Evolutionary conservation across 2,113 vertebrate species (phyloP), one percentile per base, ranked within the genome.

Genomic region (Rhadina sibilatrix): DNA sequence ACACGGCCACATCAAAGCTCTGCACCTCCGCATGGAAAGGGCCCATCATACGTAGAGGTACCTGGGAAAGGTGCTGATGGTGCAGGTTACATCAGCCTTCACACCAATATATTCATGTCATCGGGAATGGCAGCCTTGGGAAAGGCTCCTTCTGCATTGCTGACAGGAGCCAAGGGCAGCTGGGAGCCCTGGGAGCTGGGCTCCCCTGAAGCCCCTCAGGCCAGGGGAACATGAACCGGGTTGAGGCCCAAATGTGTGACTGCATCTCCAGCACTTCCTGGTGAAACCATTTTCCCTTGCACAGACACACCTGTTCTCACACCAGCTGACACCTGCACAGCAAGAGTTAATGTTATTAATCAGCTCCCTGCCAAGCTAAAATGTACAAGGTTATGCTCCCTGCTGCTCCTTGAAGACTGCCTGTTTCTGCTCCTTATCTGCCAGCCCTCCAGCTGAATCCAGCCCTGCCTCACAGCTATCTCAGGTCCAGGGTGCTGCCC

Each of bases 1-100:
- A 40, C 33, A 30, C 7, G n/a, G 97, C 96, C 95, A 97, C 96
- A 95, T 95, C 95, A 97, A 96, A 92, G 96, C 71, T 16, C 82
- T 50, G 90, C 94, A 78, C 81, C 93, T 88, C 82, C 27, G 14
- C 87, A 15, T 2, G 76, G 78, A 95, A 95, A 91, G 65, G 71
- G 68, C 87, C 56, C 64, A 15, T 50, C 64, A 64, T 6, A 37
- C 2, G 0, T 1, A 42, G 52, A 65, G 66, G 61, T 27, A 63
- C 22, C 46, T 70, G 89, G 24, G 53, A 90, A 94, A 97, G 94
- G 64, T 47, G 96, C 96, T 94, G 96, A 93, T 64, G n/a, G 24
- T 15, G 92, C 84, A 63, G 19, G 9, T 97, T 97, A 57, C 72
- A 22, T 95, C 96, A 97, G 82, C 90, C 74, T 14, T 38, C 60